These are phyloP conservation scores for Aurelia sp. DNA, from an alignment of 30 jellyfish, hydroid and myxozoan genomes.

Conservation along the genomic window DNA sequence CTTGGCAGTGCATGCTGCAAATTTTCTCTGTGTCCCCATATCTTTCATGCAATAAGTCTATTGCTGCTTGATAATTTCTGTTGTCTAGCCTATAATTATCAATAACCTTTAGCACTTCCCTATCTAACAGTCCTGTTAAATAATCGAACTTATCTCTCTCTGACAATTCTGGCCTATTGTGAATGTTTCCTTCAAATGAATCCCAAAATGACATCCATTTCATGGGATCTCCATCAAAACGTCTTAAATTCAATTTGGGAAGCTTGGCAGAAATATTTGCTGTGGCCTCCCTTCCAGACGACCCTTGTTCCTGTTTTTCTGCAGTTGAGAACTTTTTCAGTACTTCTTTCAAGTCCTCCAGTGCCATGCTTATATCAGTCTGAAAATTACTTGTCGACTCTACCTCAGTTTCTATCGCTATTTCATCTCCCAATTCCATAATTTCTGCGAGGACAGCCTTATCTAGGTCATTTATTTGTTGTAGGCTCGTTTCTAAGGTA, in stretches of 20 bases:
- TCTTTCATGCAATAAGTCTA: too few relatives aligned
- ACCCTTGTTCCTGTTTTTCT: too few relatives aligned
- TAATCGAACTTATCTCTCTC: constrained; percentile 13
- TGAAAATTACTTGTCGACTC: not conserved
- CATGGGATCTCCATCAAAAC: constrained; percentile 1
- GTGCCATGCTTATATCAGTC: not conserved
- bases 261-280: not conserved
- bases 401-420: constrained; percentile 10
- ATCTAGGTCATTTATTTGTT: constrained; percentile 12
- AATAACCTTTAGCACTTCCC: too few relatives aligned
- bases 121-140: not conserved
- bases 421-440: constrained; percentile 1
- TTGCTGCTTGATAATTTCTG: too few relatives aligned
- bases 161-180: not conserved
- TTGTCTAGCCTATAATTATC: too few relatives aligned
- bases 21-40: too few relatives aligned
- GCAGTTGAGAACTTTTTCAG: too few relatives aligned
- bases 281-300: not conserved
- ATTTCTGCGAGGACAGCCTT: not conserved
- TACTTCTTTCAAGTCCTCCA: not conserved
- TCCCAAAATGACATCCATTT: not conserved
- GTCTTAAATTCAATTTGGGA: not conserved
- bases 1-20: not conserved
- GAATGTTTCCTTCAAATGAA: constrained; percentile 10
- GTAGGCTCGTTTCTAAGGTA: not conserved